Conservation (phyloP, 2,888 invertebrate genomes). For the Calliphora vomitoria region DNA sequence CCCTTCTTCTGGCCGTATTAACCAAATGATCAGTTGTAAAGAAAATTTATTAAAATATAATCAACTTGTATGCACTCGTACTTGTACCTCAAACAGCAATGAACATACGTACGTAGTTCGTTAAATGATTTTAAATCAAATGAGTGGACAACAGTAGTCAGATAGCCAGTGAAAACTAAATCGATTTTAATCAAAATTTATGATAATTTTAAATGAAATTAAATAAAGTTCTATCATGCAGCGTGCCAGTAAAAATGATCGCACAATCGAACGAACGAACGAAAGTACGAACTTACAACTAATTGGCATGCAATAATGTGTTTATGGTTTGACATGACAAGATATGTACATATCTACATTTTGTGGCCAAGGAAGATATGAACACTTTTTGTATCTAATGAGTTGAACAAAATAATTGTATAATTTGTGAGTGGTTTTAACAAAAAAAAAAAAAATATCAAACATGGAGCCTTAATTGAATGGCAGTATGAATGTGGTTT, state of each 20-base stretch:
- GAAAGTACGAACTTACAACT: constrained; percentile 43
- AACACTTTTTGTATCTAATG: constrained; percentile 9
- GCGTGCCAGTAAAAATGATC: background rate
- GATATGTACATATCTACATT: background rate
- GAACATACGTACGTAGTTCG: constrained; percentile 49
- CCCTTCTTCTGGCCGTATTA: background rate
- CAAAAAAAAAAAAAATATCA: background rate
- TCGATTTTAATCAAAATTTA: constrained; percentile 75
- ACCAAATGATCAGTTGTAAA: constrained; percentile 66
- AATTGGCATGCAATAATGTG: constrained; percentile 70
- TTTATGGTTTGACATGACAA: constrained; percentile 63
- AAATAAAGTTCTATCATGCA: constrained; percentile 62
- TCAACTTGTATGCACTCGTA: constrained; percentile 67
- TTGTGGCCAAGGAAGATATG: background rate
- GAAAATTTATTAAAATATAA: constrained; percentile 73
- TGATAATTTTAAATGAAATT: constrained; percentile 72
- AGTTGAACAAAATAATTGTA: constrained; percentile 9
- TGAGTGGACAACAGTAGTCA: constrained; percentile 60
- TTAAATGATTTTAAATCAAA: constrained; percentile 70
- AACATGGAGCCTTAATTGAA: background rate
- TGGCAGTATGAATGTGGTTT: background rate
- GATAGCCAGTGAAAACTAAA: constrained; percentile 67
- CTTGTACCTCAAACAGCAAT: background rate
- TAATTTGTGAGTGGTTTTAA: background rate
- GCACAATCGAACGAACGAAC: background rate